phyloP scores from a whole-genome alignment of 2,113 vertebrate species.

The Cebus imitator region DNA sequence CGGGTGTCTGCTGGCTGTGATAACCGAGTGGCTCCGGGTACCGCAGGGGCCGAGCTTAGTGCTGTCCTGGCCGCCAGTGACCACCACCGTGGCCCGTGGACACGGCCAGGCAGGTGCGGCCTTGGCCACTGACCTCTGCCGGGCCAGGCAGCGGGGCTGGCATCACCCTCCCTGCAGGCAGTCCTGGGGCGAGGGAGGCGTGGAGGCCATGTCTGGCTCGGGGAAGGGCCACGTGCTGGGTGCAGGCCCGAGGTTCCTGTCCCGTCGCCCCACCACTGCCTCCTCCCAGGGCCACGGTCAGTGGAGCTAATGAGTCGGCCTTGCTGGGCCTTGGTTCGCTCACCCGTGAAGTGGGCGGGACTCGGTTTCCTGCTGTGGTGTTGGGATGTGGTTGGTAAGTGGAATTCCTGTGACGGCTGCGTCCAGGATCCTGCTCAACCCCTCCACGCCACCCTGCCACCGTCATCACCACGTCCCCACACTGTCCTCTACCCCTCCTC shows the following conservation, averaged over 20 bases:
- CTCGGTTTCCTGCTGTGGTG: not conserved
- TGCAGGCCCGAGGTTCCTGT: too few species aligned
- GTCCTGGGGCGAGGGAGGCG: fast-evolving
- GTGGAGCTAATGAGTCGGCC: not conserved
- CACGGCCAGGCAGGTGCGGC: not conserved
- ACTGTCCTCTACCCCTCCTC: not conserved
- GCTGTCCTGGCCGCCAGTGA: not conserved
- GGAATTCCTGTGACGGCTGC: not conserved
- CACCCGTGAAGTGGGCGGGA: not conserved
- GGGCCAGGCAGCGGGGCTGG: fast-evolving
- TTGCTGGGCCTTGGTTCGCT: not conserved
- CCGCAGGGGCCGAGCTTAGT: not conserved
- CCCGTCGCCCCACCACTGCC: fast-evolving
- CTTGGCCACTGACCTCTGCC: not conserved
- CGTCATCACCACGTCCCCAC: not conserved
- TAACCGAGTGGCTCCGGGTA: conserved; percentile 96
- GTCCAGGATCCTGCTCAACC: not conserved
- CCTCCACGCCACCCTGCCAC: not conserved
- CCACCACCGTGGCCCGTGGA: not conserved
- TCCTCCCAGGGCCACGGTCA: not conserved
- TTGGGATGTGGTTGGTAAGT: not conserved
- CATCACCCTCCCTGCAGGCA: fast-evolving
- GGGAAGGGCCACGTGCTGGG: not conserved
- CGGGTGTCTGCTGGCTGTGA: conserved; percentile 94
- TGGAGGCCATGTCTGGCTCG: fast-evolving